These are phyloP conservation scores for Drosophila buzzatii DNA, from an alignment of 2,888 invertebrate genomes.

Conservation along the genomic window DNA sequence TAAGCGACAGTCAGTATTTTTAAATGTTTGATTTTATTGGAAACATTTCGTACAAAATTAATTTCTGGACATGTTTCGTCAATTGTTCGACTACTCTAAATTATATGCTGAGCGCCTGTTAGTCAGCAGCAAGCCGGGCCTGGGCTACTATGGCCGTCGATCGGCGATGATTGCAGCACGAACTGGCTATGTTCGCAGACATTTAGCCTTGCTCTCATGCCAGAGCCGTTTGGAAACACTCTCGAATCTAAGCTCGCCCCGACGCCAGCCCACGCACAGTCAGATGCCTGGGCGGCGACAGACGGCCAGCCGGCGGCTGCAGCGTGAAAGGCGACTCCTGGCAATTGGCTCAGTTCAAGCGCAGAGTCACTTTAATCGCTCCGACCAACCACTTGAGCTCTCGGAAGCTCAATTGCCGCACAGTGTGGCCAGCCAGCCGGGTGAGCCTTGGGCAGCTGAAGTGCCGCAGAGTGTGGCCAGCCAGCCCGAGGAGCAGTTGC, in stretches of 20 bases:
- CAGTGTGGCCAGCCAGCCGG: not conserved
- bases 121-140: not conserved
- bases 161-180: not conserved
- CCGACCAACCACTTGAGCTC: constrained; percentile 1
- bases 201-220: not conserved
- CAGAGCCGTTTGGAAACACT: not conserved
- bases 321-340: not conserved
- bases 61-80: constrained; percentile 22
- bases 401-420: not conserved
- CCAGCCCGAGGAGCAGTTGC: not conserved
- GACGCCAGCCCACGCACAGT: constrained; percentile 2
- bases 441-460: not conserved
- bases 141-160: not conserved
- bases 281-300: constrained; percentile 13
- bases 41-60: constrained; percentile 24
- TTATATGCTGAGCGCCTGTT: not conserved
- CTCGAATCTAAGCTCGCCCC: not conserved
- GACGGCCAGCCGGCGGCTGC: not conserved
- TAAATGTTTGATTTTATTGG: not conserved
- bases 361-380: not conserved
- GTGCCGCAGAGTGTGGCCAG: not conserved
- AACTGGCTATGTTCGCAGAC: not conserved
- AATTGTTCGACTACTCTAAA: not conserved
- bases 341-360: not conserved
- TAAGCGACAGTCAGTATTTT: constrained; percentile 2